phyloP scores from a whole-genome alignment of 2,113 vertebrate genomes.

The Ochotona princeps region DNA sequence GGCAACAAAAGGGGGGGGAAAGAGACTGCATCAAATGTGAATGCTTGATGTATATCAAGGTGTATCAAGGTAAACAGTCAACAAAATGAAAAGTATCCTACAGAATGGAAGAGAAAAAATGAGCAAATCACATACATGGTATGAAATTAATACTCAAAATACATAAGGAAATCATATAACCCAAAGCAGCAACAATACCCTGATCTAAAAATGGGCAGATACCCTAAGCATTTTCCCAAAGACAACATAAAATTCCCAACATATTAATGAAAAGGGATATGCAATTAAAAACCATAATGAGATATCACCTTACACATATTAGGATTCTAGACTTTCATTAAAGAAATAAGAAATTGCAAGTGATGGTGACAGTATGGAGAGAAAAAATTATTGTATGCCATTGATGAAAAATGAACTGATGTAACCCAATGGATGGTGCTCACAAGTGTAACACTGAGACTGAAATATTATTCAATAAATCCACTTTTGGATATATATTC shows the following conservation, averaged over 20 bases:
- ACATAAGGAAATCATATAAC: not conserved
- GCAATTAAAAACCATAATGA: not conserved
- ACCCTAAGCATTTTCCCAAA: not conserved
- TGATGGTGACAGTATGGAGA: not conserved
- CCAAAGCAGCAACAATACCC: not conserved
- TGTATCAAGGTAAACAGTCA: not conserved
- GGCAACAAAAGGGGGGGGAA: not conserved
- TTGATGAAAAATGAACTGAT: not conserved
- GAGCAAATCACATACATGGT: not conserved
- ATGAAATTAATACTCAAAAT: not conserved
- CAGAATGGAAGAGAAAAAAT: not conserved
- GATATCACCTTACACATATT: not conserved
- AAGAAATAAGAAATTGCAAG: not conserved
- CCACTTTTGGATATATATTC: not conserved
- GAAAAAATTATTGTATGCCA: too few relatives aligned
- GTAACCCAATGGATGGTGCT: not conserved
- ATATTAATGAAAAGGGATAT: not conserved
- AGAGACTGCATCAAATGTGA: not conserved
- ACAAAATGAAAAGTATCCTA: not conserved
- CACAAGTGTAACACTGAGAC: not conserved
- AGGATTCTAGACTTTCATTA: not conserved
- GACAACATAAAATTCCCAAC: not conserved
- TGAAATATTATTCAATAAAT: not conserved
- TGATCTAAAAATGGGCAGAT: not conserved
- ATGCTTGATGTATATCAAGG: not conserved